Evolutionary conservation across 2,113 vertebrate genomes (phyloP), one percentile per base, ranked within the genome.

Genomic region (Pseudopodoces humilis): DNA sequence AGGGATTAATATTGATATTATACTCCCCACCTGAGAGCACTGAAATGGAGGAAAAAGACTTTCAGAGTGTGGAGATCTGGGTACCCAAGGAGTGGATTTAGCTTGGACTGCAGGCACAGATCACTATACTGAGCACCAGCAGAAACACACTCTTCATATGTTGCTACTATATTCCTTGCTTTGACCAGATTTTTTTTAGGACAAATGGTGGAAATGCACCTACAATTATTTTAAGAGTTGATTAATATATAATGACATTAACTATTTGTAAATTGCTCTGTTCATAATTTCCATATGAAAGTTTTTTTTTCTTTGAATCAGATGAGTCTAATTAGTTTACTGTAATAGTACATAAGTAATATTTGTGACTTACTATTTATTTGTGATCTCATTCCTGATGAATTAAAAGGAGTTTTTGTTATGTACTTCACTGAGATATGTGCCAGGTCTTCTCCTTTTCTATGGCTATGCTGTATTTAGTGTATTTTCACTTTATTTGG

Each of bases 321-420:
- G 30, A 50, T 67, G 8, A 62, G 35, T 70, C 35, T 74, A 52
- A 47, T 67, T 55, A 56, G 33, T 47, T 39, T 86, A 55, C 11
- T 78, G 5, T 63, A 37, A 83, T 64, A 70, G 10, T 46, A 49
- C 4, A 4, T 64, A 91, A 84, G 14, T 44, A 93, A 59, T 88
- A 93, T 86, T 90, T 95, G 71, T 95, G 43, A 63, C 49, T 84
- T 67, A 41, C 9, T 95, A 90, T 92, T 93, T 96, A 93, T 88
- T 94, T 75, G 15, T 83, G 24, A 62, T 85, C 20, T 5, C 30
- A 52, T 70, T 80, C 16, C 31, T 37, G 55, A 31, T 74, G 30
- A 83, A 94, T 74, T 81, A 80, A 88, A 86, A 43, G 11, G 46
- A 69, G 37, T 27, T 33, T 90, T 90, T 94, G 52, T 28, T 41